A percentile compares a stretch with the other conserved stretches of the same genome.
phyloP scores from a whole-genome alignment of 2,888 invertebrate genomes.

The Coenonympha glycerion region DNA sequence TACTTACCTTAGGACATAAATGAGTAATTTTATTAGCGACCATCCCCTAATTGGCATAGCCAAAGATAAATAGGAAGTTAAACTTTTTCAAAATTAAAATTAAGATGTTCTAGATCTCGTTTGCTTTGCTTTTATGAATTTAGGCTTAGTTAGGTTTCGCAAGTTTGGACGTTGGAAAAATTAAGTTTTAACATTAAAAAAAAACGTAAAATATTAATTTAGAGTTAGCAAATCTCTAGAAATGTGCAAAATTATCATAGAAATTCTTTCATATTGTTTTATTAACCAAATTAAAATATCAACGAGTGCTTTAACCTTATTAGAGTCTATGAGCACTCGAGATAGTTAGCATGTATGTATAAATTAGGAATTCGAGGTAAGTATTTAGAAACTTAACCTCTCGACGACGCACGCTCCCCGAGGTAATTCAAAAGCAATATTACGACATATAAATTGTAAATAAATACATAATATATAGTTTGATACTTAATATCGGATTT shows the following conservation, averaged over 20 bases:
- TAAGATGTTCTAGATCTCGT: conserved; percentile 34
- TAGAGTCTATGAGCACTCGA: conserved; percentile 66
- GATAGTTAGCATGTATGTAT: conserved; percentile 61
- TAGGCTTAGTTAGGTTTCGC: conserved; percentile 26
- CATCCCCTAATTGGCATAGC: conserved; percentile 68
- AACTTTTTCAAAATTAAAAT: conserved; percentile 47
- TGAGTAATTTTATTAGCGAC: conserved; percentile 51
- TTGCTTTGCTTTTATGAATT: conserved; percentile 32
- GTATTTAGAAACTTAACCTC: conserved; percentile 65
- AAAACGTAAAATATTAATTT: conserved; percentile 41
- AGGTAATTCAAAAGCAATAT: conserved; percentile 75
- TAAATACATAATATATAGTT: conserved; percentile 76
- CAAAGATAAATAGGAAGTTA: conserved; percentile 70
- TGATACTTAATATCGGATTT: conserved; percentile 69
- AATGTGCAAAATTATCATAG: conserved; percentile 62
- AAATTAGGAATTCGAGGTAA: conserved; percentile 69
- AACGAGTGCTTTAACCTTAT: conserved; percentile 70
- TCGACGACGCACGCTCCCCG: conserved; percentile 71
- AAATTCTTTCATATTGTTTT: conserved; percentile 52
- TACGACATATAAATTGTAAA: conserved; percentile 75
- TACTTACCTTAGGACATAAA: conserved; percentile 45
- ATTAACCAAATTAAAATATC: conserved; percentile 62
- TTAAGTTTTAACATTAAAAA: conserved; percentile 11
- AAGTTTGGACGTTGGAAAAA: conserved; percentile 23
- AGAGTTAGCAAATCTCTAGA: conserved; percentile 65